Evolutionary conservation across 1,140 invertebrate species (phyloP).

Genomic region (Drosophila guanche): DNA sequence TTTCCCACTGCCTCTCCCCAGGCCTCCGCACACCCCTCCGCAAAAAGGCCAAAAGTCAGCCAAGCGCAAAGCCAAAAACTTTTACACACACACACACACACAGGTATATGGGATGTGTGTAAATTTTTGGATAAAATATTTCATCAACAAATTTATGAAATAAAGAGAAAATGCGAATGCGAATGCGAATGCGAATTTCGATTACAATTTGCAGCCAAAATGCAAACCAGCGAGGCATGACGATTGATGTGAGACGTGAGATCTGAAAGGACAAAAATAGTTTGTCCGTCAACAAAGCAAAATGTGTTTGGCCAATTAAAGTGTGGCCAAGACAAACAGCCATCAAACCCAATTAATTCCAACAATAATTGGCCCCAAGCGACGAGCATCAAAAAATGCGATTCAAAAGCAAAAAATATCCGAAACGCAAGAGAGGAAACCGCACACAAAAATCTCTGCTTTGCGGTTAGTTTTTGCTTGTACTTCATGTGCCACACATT

Average conservation of each 20-base stretch:
- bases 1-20: conserved; percentile 25
- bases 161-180: conserved; percentile 5
- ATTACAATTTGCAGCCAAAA: conserved; percentile 5
- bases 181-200: neutral
- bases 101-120: neutral
- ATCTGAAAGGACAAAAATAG: too few relatives aligned
- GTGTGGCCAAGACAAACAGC: conserved; percentile 19
- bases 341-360: conserved; percentile 27
- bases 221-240: neutral
- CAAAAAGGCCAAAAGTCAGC: conserved; percentile 25
- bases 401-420: conserved; percentile 18
- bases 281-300: neutral
- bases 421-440: neutral
- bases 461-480: conserved; percentile 39
- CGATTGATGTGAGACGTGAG: neutral
- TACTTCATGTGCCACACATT: conserved; percentile 7
- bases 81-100: conserved; percentile 16
- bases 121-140: conserved; percentile 19
- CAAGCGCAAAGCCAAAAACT: conserved; percentile 40
- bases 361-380: conserved; percentile 27
- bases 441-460: conserved; percentile 21
- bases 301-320: conserved; percentile 23
- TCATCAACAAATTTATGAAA: conserved; percentile 23
- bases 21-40: neutral
- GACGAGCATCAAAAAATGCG: conserved; percentile 9